A percentile compares a stretch with the other conserved stretches of the same genome.
Conservation (phyloP, 2,113 vertebrate species). For the Clarias magur region DNA sequence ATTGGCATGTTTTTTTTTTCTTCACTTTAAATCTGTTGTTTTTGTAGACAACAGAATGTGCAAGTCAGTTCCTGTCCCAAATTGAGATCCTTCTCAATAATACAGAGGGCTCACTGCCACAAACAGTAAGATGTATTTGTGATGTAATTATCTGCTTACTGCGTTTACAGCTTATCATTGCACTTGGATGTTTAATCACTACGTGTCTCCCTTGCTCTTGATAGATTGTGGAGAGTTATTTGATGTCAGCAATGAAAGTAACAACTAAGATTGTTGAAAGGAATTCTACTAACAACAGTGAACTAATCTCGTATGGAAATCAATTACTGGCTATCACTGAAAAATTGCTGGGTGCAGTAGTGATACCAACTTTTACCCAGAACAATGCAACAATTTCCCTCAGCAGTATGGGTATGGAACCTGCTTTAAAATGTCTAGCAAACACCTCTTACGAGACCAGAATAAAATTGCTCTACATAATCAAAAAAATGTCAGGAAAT, state of each 20-base stretch:
- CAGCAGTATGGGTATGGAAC: conserved; percentile 4
- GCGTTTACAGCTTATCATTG: neutral
- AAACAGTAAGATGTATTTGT: neutral
- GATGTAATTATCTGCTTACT: neutral
- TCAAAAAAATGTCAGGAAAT: neutral
- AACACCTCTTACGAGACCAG: neutral
- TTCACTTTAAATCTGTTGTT: neutral
- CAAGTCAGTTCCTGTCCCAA: accelerated
- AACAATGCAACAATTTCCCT: neutral
- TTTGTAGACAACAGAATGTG: neutral
- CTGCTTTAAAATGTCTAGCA: too few species aligned
- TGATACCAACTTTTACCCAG: neutral
- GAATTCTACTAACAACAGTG: neutral
- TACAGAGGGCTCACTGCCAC: neutral
- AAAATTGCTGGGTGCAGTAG: conserved; percentile 15
- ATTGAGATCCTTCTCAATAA: neutral
- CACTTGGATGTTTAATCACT: neutral
- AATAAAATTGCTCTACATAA: neutral
- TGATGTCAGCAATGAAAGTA: neutral
- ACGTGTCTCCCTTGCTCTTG: neutral
- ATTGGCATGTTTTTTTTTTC: neutral
- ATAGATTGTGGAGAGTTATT: neutral
- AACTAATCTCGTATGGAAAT: neutral
- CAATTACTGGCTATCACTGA: neutral
- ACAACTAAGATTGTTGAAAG: neutral